Evolutionary conservation across 2,797 vertebrate genomes (phyloP), one percentile per base, ranked within the genome.

Genomic region (Falco novaeseelandiae): DNA sequence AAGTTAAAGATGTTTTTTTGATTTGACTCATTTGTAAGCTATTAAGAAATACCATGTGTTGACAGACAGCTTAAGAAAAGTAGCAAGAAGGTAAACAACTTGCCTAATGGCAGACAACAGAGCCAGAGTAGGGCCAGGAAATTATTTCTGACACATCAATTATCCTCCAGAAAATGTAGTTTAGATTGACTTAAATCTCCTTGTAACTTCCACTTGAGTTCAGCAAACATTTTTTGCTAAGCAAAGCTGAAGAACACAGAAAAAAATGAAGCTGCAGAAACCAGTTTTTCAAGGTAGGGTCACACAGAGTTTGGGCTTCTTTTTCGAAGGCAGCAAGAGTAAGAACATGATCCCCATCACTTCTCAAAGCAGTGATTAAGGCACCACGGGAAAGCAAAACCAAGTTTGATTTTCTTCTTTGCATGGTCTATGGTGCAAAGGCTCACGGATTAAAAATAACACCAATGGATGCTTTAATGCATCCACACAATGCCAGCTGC

Each of bases 1-100:
- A 71, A 89, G 94, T 93, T 73, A 82, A 85, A 95, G 83, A 17
- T 61, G 0, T 9, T 83, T 89, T 90, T 90, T 52, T 89, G 2
- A 57, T 80, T 90, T 90, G 40, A 66, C 51, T 89, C 8, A 0
- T 85, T 84, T 87, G 55, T 52, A 89, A 92, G 32, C 29, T 83
- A 21, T 89, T 77, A 77, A 71, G 61, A 83, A 93, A 71, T 76
- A 73, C 0, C 3, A 46, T 71, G 36, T 61, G 12, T 61, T 91
- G 79, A 18, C 54, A 87, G 78, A 36, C 29, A 78, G 19, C 30
- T 87, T 67, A 69, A 54, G 49, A 34, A 71, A 83, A 78, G 14
- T 32, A 89, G 2, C 38, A 67, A 67, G n/a, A 70, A 89, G 32
- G 36, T 63, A 83, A 89, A 86, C 57, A 58, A 30, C 22, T 76